Evolutionary conservation across 2,113 vertebrate genomes (phyloP), one percentile per base, ranked within the genome.

Genomic region (Hemiprocne comata): DNA sequence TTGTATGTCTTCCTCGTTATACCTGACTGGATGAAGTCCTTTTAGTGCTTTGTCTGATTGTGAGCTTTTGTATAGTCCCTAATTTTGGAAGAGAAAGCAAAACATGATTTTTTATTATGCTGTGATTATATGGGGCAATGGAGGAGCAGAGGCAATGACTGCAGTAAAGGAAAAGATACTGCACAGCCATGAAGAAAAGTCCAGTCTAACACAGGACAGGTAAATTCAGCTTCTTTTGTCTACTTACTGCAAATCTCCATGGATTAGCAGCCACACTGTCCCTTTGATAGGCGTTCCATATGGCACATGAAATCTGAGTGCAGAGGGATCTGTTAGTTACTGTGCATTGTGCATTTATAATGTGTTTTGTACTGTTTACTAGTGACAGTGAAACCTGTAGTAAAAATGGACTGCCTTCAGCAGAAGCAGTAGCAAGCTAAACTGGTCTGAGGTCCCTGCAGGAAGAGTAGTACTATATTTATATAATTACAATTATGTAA

Each of bases 211-310:
- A 48, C 14, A 84, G 76, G 53, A 84, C 33, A 28, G 51, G 48
- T 84, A 81, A 90, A 95, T 89, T 84, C 89, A 94, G 42, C 53
- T 61, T 89, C 89, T 81, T 93, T 90, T 94, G 33, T 36, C 77
- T 89, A 17, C 86, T 87, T 95, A 64, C 57, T 71, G 72, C 76
- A 92, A 66, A 93, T 93, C 76, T 88, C 64, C 42, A 33, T 89
- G 86, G 86, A 93, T 92, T 95, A 90, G 33, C 6, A 3, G 76
- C 62, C 62, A 13, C 31, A 10, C 46, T 58, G 53, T 84, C 58
- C 51, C n/a, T 94, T 89, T 72, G 89, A 77, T 81, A 87, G 69
- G 34, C 7, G 13, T 85, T 91, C 90, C 92, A 80, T 93, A 80
- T 84, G 83, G 72, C 90, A 93, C 61, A 36, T 34, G 65, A 94